Conservation (phyloP, 2,888 invertebrate genomes). For the Drosophila bunnanda region DNA sequence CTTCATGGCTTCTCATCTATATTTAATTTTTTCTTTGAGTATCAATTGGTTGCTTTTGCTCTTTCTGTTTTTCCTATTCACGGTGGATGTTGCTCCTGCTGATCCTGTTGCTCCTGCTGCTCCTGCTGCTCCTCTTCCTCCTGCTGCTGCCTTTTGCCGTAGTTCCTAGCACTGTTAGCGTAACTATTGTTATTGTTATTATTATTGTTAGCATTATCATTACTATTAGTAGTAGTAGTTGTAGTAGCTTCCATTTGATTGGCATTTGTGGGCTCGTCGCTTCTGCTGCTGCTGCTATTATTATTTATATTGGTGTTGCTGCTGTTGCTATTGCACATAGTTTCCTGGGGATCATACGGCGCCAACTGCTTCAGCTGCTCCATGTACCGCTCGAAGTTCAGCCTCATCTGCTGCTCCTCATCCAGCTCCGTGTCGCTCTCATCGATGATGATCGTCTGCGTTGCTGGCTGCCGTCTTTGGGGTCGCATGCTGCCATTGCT, state of each 20-base stretch:
- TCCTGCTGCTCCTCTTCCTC: constrained; percentile 28
- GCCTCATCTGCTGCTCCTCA: constrained; percentile 52
- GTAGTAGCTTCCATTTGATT: constrained; percentile 73
- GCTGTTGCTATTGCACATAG: constrained; percentile 68
- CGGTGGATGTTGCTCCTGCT: constrained; percentile 33
- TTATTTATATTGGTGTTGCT: constrained; percentile 47
- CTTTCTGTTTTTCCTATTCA: constrained; percentile 41
- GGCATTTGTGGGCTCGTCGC: constrained; percentile 62
- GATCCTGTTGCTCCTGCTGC: constrained; percentile 38
- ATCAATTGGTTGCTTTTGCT: constrained; percentile 60
- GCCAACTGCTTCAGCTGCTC: constrained; percentile 68
- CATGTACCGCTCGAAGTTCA: constrained; percentile 70
- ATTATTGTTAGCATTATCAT: constrained; percentile 48
- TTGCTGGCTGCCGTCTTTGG: constrained; percentile 49
- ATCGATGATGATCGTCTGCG: constrained; percentile 68
- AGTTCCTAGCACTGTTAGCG: constrained; percentile 62
- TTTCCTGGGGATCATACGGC: constrained; percentile 46
- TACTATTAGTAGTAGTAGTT: constrained; percentile 60
- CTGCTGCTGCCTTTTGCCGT: constrained; percentile 63
- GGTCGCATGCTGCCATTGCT: constrained; percentile 59
- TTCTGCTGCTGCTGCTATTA: constrained; percentile 40
- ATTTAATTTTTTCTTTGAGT: constrained; percentile 60
- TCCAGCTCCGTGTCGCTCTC: constrained; percentile 73
- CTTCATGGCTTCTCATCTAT: constrained; percentile 35
- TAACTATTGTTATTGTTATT: constrained; percentile 59